Evolutionary conservation across 2,888 invertebrate genomes (phyloP).

Genomic region (Cheilosia soror): DNA sequence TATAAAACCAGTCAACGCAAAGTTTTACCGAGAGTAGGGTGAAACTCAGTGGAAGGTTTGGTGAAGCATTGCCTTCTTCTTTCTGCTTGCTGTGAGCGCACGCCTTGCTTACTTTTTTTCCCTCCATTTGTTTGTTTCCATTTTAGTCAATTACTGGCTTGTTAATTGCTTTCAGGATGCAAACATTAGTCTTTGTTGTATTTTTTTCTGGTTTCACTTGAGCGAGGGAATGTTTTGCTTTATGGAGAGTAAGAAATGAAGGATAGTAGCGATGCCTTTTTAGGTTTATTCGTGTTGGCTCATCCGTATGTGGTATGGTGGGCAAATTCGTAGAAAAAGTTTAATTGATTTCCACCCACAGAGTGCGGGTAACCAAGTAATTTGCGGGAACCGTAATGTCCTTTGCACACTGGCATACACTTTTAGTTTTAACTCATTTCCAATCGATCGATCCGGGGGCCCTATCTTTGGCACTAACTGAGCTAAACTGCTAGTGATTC

Average conservation of each 20-base stretch:
- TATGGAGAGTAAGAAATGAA: conserved; percentile 61
- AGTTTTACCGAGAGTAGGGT: conserved; percentile 46
- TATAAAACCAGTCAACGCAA: conserved; percentile 46
- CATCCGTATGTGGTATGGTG: conserved; percentile 39
- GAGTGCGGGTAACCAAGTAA: conserved; percentile 20
- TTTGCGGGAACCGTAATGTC: conserved; percentile 23
- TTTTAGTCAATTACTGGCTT: conserved; percentile 82
- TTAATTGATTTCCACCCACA: conserved; percentile 63
- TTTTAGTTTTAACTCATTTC: conserved; percentile 37
- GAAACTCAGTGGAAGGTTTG: conserved; percentile 53
- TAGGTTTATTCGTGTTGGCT: conserved; percentile 56
- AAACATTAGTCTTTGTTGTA: conserved; percentile 69
- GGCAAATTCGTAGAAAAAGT: conserved; percentile 47
- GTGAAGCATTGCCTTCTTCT: conserved; percentile 41
- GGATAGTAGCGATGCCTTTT: conserved; percentile 63
- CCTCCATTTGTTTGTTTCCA: conserved; percentile 79
- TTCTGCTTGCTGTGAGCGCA: conserved; percentile 49
- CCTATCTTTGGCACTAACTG: conserved; percentile 7
- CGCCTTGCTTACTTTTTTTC: conserved; percentile 47
- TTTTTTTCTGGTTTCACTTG: conserved; percentile 33
- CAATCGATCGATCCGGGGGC: conserved; percentile 3
- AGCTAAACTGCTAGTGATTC: conserved; percentile 1
- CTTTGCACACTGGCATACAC: conserved; percentile 20
- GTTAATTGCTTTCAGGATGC: conserved; percentile 80
- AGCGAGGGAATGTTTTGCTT: conserved; percentile 49